Evolutionary conservation across 2,797 vertebrate genomes (phyloP).

Genomic region (Oreonectes daqikongensis): DNA sequence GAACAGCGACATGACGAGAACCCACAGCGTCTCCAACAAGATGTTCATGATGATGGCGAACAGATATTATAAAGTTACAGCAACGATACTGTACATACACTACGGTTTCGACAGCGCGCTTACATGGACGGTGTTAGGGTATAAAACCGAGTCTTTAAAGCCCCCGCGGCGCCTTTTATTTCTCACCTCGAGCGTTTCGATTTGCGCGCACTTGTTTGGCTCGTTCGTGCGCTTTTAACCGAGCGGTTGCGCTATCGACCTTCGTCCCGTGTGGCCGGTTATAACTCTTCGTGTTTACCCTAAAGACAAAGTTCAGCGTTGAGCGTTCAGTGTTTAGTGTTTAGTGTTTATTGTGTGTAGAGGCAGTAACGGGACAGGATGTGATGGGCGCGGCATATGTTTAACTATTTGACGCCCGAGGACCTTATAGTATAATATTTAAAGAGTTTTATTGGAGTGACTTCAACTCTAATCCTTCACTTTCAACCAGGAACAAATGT

Average conservation of each 20-base stretch:
- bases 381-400: conserved; percentile 53
- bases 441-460: neutral
- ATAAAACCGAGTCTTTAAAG: neutral
- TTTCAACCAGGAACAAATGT: too few relatives aligned
- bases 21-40: conserved; percentile 62
- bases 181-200: neutral
- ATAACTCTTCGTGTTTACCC: conserved; percentile 31
- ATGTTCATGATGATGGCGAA: conserved; percentile 63
- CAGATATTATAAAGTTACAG: neutral
- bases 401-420: conserved; percentile 53
- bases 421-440: too few relatives aligned
- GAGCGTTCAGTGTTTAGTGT: conserved; percentile 23
- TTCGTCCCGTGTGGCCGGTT: neutral
- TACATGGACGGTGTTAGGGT: neutral
- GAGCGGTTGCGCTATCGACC: neutral
- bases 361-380: conserved; percentile 58
- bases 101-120: neutral
- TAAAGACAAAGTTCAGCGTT: conserved; percentile 58
- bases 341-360: conserved; percentile 3
- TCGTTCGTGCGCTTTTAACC: neutral
- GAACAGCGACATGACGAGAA: conserved; percentile 61
- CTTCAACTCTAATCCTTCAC: too few relatives aligned
- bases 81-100: neutral
- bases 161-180: too few relatives aligned
- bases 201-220: neutral